These are phyloP conservation scores for Teleopsis dalmanni DNA, from an alignment of 1,140 invertebrate genomes.

Conservation along the genomic window DNA sequence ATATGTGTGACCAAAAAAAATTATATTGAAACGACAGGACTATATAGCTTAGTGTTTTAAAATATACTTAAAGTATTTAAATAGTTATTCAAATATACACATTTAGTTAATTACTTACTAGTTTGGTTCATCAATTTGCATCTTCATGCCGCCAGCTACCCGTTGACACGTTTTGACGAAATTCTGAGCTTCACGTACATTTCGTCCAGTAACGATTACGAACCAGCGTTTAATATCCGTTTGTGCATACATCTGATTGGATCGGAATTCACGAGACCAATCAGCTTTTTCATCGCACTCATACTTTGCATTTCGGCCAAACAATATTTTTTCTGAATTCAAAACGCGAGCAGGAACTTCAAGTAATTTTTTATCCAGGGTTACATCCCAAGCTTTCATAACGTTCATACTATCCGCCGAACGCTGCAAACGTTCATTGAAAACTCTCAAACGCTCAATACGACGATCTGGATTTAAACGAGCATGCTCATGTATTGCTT, in stretches of 20 bases:
- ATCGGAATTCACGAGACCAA: conserved; percentile 57
- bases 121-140: no score
- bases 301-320: conserved; percentile 31
- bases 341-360: conserved; percentile 53
- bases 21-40: no score
- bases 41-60: no score
- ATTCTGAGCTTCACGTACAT: conserved; percentile 39
- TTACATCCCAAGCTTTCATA: conserved; percentile 55
- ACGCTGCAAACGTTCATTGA: conserved; percentile 51
- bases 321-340: conserved; percentile 49
- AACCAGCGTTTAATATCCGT: conserved; percentile 46
- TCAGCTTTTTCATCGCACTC: conserved; percentile 47
- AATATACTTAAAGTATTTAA: no score
- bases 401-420: conserved; percentile 50
- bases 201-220: conserved; percentile 47
- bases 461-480: conserved; percentile 54
- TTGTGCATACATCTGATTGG: conserved; percentile 40
- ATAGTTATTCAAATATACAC: no score
- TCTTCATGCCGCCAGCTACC: conserved; percentile 47
- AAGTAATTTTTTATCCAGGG: conserved; percentile 51
- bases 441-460: conserved; percentile 53
- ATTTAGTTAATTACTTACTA: no score
- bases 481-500: conserved; percentile 53
- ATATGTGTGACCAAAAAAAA: no score
- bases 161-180: conserved; percentile 47